Conservation (phyloP, 2,113 vertebrate genomes). For the Tenrec ecaudatus region DNA sequence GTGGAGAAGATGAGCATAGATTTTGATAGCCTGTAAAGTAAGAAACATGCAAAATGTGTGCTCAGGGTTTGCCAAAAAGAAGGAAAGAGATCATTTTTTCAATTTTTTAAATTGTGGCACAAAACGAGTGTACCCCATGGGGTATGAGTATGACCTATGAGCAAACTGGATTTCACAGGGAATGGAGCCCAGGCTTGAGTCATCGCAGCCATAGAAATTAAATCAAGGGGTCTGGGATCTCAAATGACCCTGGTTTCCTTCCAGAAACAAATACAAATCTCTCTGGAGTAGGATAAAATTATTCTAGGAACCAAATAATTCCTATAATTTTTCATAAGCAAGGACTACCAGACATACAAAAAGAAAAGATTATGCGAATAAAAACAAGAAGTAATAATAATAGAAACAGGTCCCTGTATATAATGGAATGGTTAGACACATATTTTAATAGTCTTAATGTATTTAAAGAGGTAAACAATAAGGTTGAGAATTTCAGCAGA, state of each 20-base stretch:
- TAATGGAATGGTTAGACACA: neutral
- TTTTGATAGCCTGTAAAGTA: too few species aligned
- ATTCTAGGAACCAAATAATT: neutral
- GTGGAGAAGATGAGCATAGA: too few species aligned
- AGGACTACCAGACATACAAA: neutral
- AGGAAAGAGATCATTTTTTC: neutral
- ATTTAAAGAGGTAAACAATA: neutral
- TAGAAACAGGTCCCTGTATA: neutral
- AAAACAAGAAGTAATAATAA: neutral
- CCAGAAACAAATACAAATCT: neutral
- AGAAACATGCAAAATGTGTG: neutral
- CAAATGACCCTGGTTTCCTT: neutral
- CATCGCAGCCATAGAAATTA: neutral
- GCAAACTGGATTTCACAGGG: neutral
- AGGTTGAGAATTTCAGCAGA: conserved; percentile 19
- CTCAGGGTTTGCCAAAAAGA: neutral
- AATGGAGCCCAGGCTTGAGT: neutral
- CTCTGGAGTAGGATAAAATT: neutral
- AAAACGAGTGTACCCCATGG: neutral
- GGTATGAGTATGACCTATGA: neutral
- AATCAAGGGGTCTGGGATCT: neutral
- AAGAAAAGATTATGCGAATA: neutral
- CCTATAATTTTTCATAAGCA: neutral
- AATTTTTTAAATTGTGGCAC: neutral
- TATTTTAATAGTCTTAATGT: neutral